Evolutionary conservation across 2,113 vertebrate genomes (phyloP).

Genomic region (Archilochus colubris): DNA sequence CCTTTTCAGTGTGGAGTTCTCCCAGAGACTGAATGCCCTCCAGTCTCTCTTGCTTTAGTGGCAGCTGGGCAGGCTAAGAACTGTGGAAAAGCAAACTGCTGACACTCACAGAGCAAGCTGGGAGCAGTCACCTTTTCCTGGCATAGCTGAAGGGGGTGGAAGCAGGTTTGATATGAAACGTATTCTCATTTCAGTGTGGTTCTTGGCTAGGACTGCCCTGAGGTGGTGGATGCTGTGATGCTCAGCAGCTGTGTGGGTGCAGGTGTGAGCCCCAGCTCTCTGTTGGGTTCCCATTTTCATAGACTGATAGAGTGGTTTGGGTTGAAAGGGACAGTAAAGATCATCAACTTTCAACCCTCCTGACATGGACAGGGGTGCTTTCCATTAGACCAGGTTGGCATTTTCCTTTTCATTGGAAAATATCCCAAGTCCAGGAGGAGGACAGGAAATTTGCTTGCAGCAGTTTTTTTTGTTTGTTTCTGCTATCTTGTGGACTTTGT

Average conservation of each 20-base stretch:
- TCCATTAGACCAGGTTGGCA: too few species aligned
- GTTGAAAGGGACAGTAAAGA: too few species aligned
- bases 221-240: rapidly evolving
- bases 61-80: background rate
- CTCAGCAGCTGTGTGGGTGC: background rate
- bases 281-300: rapidly evolving
- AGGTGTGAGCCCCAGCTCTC: background rate
- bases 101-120: background rate
- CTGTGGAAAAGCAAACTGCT: background rate
- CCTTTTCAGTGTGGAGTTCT: background rate
- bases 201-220: background rate
- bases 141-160: background rate
- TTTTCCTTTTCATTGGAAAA: background rate
- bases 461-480: background rate
- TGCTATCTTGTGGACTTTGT: background rate
- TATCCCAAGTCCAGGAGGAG: background rate
- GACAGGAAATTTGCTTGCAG: background rate
- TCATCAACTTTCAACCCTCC: too few species aligned
- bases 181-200: background rate
- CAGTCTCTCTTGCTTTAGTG: background rate
- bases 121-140: background rate
- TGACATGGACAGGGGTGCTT: too few species aligned
- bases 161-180: background rate
- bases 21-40: background rate
- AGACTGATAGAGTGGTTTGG: too few species aligned